Evolutionary conservation across 2,888 invertebrate genomes (phyloP).

Genomic region (Oscheius onirici): DNA sequence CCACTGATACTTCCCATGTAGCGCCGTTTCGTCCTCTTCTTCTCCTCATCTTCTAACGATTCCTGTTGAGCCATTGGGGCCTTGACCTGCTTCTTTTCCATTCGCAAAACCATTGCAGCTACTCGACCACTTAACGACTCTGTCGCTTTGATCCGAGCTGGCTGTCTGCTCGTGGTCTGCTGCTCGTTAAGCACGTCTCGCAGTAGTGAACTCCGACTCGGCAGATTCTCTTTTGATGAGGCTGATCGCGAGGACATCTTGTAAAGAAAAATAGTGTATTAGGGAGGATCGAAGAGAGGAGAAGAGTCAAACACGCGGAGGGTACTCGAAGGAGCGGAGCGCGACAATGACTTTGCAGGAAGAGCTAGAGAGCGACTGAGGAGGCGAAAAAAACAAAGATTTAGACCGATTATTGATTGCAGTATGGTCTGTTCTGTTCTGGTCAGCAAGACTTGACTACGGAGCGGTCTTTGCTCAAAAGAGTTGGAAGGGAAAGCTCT

Average conservation of each 20-base stretch:
- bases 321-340: slow-evolving; percentile 22
- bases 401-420: slow-evolving; percentile 9
- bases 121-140: slow-evolving; percentile 38
- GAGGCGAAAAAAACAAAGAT: slow-evolving; percentile 19
- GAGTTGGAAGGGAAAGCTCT: too few relatives aligned
- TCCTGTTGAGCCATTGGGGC: slow-evolving; percentile 43
- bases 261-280: neutral
- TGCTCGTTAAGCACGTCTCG: slow-evolving; percentile 24
- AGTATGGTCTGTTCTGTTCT: neutral
- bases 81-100: slow-evolving; percentile 34
- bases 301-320: slow-evolving; percentile 22
- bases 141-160: neutral
- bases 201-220: neutral
- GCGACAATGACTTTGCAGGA: slow-evolving; percentile 21
- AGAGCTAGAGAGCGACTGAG: too few relatives aligned
- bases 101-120: slow-evolving; percentile 42
- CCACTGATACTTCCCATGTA: slow-evolving; percentile 42
- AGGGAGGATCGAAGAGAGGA: neutral
- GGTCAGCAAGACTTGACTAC: neutral
- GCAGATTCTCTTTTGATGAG: slow-evolving; percentile 9
- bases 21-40: slow-evolving; percentile 33
- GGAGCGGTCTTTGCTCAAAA: too few relatives aligned
- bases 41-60: slow-evolving; percentile 35
- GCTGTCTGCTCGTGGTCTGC: neutral
- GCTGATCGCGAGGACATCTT: slow-evolving; percentile 20